Percentiles rank a stretch among this genome's conserved stretches.
Evolutionary conservation across 2,888 invertebrate genomes (phyloP).

Genomic region (Nemotelus pantherinus): DNA sequence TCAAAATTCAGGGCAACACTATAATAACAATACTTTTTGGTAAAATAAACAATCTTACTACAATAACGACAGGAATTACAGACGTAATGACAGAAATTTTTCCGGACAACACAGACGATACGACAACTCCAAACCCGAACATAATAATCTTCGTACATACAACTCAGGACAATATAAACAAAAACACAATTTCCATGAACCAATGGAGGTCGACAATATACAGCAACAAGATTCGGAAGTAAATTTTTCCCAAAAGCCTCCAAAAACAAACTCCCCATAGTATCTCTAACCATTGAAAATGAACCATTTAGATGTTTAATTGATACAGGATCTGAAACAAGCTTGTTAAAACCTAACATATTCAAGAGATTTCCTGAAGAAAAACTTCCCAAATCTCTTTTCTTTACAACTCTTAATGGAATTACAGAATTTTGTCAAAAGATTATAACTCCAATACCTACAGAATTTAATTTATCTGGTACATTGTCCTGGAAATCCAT

Average conservation of each 20-base stretch:
- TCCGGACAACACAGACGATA: neutral
- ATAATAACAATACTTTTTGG: too few species aligned
- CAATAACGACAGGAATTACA: neutral
- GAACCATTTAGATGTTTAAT: neutral
- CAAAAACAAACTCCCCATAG: neutral
- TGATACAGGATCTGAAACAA: neutral
- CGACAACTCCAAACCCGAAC: neutral
- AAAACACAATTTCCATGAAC: too few species aligned
- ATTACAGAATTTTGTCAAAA: neutral
- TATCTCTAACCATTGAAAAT: neutral
- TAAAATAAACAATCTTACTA: neutral
- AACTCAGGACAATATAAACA: neutral
- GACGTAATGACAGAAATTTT: neutral
- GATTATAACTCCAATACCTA: neutral
- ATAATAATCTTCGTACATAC: neutral
- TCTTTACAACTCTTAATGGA: neutral
- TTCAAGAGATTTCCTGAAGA: neutral
- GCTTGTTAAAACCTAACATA: neutral
- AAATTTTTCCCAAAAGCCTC: too few species aligned
- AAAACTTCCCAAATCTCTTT: neutral
- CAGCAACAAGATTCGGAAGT: too few species aligned
- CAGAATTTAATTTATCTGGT: neutral
- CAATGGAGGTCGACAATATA: too few species aligned
- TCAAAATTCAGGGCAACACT: too few species aligned
- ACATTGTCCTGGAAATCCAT: neutral